Evolutionary conservation across 2,113 vertebrate species (phyloP), one percentile per base, ranked within the genome.

Genomic region (Phalacrocorax aristotelis): DNA sequence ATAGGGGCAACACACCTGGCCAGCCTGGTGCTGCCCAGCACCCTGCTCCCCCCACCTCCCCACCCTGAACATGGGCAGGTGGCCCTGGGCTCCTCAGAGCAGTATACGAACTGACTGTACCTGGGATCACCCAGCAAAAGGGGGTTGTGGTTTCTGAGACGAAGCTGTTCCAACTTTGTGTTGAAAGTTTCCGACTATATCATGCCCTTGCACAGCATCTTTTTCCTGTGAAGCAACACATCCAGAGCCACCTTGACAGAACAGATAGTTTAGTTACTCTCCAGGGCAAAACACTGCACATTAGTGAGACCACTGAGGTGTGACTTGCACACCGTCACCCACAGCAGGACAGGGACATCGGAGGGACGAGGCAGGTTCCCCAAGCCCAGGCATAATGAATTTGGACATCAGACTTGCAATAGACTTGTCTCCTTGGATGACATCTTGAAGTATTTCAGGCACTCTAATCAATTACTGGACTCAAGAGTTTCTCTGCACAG

Each of bases 291-390:
- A 13, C 22, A 4, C 11, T 0, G 16, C 57, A 13, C 20, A 0
- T 10, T 0, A 29, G 12, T 0, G 57, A 90, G 32, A 76, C 10
- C 55, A 10, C 17, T 1, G 1, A 18, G 10, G 60, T 2, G 54
- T 1, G 3, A 48, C 54, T 15, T 4, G 21, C 19, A 34, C 46
- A 19, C 54, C 1, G 1, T 4, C 70, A 44, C 40, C 42, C 66
- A 18, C 11, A 5, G 72, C 60, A 32, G 26, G 15, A 13, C 17
- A 79, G 21, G 16, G 34, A 42, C 27, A 15, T 25, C 1, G 0
- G 22, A 19, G 44, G 58, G 27, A 62, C 2, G 1, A 79, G 36
- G 36, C 34, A 34, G 32, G 8, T n/a, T 34, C 32, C 22, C 48
- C 40, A 61, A 57, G 36, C 15, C 23, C 1, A 0, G 13, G 10